Base-by-base conservation (phyloP, 2,113 vertebrate genomes). In the Acanthochromis polyacanthus region DNA sequence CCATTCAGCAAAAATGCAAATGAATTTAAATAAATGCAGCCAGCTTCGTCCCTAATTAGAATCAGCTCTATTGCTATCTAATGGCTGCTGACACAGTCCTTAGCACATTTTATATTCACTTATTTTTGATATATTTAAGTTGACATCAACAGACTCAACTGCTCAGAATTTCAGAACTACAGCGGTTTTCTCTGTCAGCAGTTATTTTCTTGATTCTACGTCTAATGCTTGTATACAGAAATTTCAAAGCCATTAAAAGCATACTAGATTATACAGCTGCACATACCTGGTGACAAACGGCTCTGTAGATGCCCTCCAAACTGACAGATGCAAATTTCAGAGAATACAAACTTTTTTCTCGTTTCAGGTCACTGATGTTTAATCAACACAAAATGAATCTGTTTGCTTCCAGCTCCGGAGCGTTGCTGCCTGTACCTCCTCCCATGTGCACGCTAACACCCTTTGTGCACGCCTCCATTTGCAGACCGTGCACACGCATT, bases 271-370 rank as follows among this genome's bases (percentile, higher is more conserved):
- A 59, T n/a, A 55, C n/a, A 36, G 51, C 22, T 64, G 50, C 52
- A 89, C 86, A 28, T 90, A 93, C 92, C 88, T 86, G 74, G 68
- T 58, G 23, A 75, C 11, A 64, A 76, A 56, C 32, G 22, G 55
- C 20, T 60, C 55, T 69, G 52, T 68, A 58, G 70, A 46, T 43
- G 62, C 56, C 28, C 32, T 67, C 71, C 52, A 53, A 59, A 53
- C 23, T 36, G 48, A 48, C 52, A 61, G 65, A 43, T n/a, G 17
- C 5, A 30, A 58, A 65, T 48, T 63, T 51, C 40, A 57, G 60
- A 11, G 48, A 53, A 70, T 15, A 17, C 52, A 25, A 14, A n/a
- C 62, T 48, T 38, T 16, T 55, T 15, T 15, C 60, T 75, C 46
- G 40, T 55, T 68, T 72, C 59, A 57, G 38, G 56, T 73, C 62